These are phyloP conservation scores for Epicauta chinensis DNA, from an alignment of 1,140 invertebrate genomes.

Conservation along the genomic window DNA sequence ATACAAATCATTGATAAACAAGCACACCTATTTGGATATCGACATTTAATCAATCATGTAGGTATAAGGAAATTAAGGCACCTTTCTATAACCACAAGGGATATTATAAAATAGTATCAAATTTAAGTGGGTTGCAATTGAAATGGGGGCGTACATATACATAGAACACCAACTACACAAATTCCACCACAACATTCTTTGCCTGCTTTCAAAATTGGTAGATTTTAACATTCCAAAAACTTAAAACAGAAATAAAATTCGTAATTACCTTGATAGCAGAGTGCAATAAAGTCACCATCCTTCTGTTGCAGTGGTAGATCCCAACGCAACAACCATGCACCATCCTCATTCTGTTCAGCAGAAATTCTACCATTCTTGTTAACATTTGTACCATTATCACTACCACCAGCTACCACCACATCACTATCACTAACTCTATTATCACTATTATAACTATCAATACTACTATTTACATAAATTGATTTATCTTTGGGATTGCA, in stretches of 20 bases:
- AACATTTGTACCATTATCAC: constrained; percentile 12
- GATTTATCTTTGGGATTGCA: constrained; percentile 23
- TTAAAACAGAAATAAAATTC: too few species aligned
- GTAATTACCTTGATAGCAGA: constrained; percentile 34
- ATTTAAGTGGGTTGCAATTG: too few species aligned
- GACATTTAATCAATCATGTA: constrained; percentile 1
- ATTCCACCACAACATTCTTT: too few species aligned
- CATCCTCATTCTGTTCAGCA: constrained; percentile 25
- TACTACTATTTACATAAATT: constrained; percentile 3
- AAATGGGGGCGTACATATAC: too few species aligned
- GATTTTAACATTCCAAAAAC: too few species aligned
- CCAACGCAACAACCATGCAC: constrained; percentile 31
- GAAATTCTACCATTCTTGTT: constrained; percentile 18
- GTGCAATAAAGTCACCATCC: constrained; percentile 34
- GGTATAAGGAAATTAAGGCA: constrained; percentile 10
- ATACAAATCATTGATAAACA: constrained; percentile 6
- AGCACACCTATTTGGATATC: constrained; percentile 3
- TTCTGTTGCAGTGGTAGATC: constrained; percentile 22
- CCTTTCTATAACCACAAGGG: neutral
- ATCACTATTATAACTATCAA: neutral
- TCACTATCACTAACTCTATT: neutral
- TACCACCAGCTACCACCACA: constrained; percentile 6
- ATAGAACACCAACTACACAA: too few species aligned
- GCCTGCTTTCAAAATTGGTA: too few species aligned
- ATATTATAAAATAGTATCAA: too few species aligned